A percentile compares a stretch with the other conserved stretches of the same genome.
Conservation (phyloP, 2,888 invertebrate genomes). For the Synergus laeviventris region DNA sequence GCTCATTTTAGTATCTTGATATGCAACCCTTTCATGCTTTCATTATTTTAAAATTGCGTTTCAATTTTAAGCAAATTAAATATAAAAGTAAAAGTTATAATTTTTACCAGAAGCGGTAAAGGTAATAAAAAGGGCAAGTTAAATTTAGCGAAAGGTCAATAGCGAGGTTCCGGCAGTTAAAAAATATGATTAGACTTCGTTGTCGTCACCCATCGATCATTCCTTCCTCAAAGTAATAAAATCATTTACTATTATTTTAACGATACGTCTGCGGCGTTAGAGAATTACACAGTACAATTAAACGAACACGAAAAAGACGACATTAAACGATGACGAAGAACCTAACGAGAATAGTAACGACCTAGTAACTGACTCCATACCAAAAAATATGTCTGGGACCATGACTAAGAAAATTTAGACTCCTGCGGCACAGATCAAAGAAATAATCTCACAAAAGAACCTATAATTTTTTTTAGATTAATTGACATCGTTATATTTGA, state of each 20-base stretch:
- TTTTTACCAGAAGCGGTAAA: background rate
- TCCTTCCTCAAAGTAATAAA: background rate
- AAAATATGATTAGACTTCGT: background rate
- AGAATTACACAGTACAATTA: conserved; percentile 22
- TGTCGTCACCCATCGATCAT: background rate
- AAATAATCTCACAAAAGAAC: conserved; percentile 1
- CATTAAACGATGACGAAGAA: conserved; percentile 37
- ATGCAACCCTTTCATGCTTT: background rate
- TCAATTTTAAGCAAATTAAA: background rate
- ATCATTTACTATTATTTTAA: conserved; percentile 12
- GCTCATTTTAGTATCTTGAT: conserved; percentile 23
- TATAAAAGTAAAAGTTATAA: background rate
- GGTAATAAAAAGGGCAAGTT: background rate
- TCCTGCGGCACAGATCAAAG: background rate
- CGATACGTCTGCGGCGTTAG: conserved; percentile 2
- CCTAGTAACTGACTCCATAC: conserved; percentile 2
- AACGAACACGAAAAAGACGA: background rate
- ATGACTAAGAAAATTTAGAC: conserved; percentile 4
- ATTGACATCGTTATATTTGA: background rate
- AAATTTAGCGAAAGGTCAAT: background rate
- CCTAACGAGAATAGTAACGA: conserved; percentile 17
- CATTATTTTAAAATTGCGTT: background rate
- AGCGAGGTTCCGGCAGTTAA: background rate
- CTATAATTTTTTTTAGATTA: background rate
- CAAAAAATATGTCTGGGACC: conserved; percentile 5